These are phyloP conservation scores for Leptogaster cylindrica DNA, from an alignment of 2,888 invertebrate genomes.

Conservation along the genomic window DNA sequence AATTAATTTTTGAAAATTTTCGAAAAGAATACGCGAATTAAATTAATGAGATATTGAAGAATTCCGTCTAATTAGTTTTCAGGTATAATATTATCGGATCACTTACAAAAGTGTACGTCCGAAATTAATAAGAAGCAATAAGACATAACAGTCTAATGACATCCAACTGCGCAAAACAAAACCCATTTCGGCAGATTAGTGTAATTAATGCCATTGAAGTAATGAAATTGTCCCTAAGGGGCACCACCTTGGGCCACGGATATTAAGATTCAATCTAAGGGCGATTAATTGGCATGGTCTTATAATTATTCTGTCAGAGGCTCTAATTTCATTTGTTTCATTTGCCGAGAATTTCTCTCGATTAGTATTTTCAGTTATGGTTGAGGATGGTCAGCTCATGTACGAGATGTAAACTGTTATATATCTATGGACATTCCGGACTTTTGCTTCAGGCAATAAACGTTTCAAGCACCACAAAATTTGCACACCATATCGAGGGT, in stretches of 20 bases:
- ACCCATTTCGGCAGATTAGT: slow-evolving; percentile 5
- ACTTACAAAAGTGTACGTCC: too few relatives aligned
- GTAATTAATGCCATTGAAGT: slow-evolving; percentile 17
- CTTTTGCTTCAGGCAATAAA: background rate
- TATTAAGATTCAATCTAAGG: slow-evolving; percentile 22
- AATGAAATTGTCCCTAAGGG: slow-evolving; percentile 20
- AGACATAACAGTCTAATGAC: too few relatives aligned
- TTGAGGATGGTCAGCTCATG: slow-evolving; percentile 18
- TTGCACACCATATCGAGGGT: background rate
- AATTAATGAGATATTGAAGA: too few relatives aligned
- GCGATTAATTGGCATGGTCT: slow-evolving; percentile 19
- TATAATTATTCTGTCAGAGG: slow-evolving; percentile 30
- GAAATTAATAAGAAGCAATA: too few relatives aligned
- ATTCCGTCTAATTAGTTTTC: too few relatives aligned
- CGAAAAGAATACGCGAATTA: too few relatives aligned
- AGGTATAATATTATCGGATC: too few relatives aligned
- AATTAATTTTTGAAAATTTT: too few relatives aligned
- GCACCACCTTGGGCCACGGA: background rate
- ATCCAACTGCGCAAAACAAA: too few relatives aligned
- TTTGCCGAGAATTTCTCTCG: background rate
- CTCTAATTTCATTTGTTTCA: slow-evolving; percentile 2
- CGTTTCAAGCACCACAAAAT: background rate
- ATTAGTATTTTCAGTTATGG: slow-evolving; percentile 35
- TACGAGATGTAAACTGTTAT: slow-evolving; percentile 12
- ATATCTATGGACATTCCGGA: background rate